phyloP scores from a whole-genome alignment of 2,113 vertebrate genomes.

The Chaetops frenatus region DNA sequence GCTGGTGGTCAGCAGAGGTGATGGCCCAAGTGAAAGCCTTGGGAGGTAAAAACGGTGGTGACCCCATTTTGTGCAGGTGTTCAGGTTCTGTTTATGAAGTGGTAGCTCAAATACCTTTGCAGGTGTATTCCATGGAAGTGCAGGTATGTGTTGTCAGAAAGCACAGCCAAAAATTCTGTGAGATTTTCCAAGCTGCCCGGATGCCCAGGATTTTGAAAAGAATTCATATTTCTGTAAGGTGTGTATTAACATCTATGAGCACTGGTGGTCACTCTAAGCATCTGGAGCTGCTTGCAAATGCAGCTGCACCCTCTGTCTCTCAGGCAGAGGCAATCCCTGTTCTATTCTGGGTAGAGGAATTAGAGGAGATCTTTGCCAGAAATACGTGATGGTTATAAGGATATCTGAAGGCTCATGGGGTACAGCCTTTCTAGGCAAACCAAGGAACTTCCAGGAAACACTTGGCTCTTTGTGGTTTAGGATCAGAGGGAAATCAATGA shows the following conservation, averaged over 20 bases:
- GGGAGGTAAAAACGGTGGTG: not conserved
- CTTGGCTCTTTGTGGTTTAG: not conserved
- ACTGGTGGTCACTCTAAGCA: not conserved
- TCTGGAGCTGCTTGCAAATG: not conserved
- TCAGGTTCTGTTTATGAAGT: not conserved
- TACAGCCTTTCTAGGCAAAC: not conserved
- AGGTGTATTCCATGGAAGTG: not conserved
- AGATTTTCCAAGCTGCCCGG: not conserved
- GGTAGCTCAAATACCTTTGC: not conserved
- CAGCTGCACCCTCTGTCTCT: not conserved
- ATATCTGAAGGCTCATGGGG: not conserved
- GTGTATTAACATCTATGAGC: rapidly evolving
- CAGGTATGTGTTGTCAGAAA: not conserved
- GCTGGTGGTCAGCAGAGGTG: not conserved
- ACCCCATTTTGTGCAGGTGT: not conserved
- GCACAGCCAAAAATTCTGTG: not conserved
- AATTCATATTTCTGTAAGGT: not conserved
- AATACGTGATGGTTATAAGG: rapidly evolving
- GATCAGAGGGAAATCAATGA: not conserved
- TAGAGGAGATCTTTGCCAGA: not conserved
- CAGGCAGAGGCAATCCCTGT: not conserved
- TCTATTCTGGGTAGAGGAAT: not conserved
- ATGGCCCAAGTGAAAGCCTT: not conserved
- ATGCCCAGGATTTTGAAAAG: not conserved
- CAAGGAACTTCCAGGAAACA: not conserved